A percentile compares a stretch with the other conserved stretches of the same genome.
Conservation (phyloP, 2,113 vertebrate genomes). For the Octodon degus region DNA sequence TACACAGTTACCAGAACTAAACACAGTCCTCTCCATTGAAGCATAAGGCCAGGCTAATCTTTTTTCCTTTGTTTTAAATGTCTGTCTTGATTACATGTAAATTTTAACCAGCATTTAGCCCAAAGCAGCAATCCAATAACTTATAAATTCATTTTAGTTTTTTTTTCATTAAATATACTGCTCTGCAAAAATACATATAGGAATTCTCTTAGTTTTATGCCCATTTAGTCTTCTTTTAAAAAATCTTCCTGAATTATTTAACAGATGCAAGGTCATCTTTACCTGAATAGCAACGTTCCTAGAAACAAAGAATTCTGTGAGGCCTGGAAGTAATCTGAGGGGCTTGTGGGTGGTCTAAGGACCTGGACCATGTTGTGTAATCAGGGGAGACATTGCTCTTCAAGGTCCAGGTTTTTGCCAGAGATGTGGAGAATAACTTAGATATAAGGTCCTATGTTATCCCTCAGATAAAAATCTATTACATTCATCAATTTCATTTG, state of each 20-base stretch:
- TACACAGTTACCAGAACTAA: background rate
- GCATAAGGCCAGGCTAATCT: background rate
- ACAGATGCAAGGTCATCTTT: slow-evolving; percentile 54
- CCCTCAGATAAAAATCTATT: slow-evolving; percentile 40
- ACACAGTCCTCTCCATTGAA: background rate
- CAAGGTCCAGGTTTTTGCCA: background rate
- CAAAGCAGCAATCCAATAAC: slow-evolving; percentile 13
- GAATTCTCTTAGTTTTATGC: slow-evolving; percentile 48
- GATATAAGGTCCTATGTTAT: slow-evolving; percentile 4
- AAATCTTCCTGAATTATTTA: slow-evolving; percentile 51
- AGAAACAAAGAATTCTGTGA: slow-evolving; percentile 46
- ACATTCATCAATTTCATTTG: slow-evolving; percentile 44
- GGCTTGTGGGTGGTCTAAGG: background rate
- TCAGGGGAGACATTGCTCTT: background rate
- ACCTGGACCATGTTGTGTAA: background rate
- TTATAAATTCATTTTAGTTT: slow-evolving; percentile 41
- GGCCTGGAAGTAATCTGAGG: background rate
- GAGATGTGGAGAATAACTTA: background rate
- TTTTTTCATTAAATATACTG: slow-evolving; percentile 56
- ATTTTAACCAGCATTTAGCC: slow-evolving; percentile 51
- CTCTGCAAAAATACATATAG: slow-evolving; percentile 33
- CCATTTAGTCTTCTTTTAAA: slow-evolving; percentile 48
- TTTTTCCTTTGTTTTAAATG: slow-evolving; percentile 38
- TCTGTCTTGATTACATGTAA: slow-evolving; percentile 24
- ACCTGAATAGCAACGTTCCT: slow-evolving; percentile 53